Evolutionary conservation across 2,113 vertebrate species (phyloP).

Genomic region (Podocnemis expansa): DNA sequence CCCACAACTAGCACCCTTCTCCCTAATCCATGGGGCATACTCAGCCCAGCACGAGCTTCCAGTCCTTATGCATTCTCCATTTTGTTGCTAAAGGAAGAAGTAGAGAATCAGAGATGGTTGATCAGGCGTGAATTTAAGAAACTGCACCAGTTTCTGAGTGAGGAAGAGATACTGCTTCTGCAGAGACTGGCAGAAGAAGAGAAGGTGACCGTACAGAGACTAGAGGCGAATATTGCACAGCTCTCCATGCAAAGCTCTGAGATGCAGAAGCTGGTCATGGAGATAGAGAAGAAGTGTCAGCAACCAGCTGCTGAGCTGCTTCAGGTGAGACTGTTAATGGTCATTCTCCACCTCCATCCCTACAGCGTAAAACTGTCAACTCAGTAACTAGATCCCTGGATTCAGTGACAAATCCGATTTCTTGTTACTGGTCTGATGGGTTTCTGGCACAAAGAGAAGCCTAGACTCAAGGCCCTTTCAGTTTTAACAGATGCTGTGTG

Average conservation of each 20-base stretch:
- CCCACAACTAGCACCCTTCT: no score
- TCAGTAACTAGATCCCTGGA: neutral
- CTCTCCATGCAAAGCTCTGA: neutral
- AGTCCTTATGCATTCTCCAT: neutral
- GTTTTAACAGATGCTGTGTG: neutral
- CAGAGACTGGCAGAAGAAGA: neutral
- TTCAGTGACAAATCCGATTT: no score
- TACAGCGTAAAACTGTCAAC: neutral
- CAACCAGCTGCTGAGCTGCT: constrained; percentile 38
- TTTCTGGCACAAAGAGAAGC: no score
- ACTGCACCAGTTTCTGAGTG: neutral
- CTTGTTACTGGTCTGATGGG: no score
- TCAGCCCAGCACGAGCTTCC: neutral
- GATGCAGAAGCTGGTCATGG: neutral
- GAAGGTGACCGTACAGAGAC: neutral
- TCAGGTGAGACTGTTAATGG: constrained; percentile 8
- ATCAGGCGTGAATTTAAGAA: constrained; percentile 1
- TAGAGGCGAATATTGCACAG: neutral
- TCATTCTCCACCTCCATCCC: neutral
- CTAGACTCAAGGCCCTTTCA: no score
- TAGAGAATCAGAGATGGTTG: neutral
- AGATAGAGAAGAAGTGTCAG: constrained; percentile 39
- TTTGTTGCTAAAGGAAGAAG: neutral
- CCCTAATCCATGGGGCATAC: neutral
- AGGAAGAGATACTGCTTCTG: neutral